Percentiles rank a stretch among this genome's conserved stretches.
Evolutionary conservation across 2,797 vertebrate genomes (phyloP).

Genomic region (Lepus oiostolus): DNA sequence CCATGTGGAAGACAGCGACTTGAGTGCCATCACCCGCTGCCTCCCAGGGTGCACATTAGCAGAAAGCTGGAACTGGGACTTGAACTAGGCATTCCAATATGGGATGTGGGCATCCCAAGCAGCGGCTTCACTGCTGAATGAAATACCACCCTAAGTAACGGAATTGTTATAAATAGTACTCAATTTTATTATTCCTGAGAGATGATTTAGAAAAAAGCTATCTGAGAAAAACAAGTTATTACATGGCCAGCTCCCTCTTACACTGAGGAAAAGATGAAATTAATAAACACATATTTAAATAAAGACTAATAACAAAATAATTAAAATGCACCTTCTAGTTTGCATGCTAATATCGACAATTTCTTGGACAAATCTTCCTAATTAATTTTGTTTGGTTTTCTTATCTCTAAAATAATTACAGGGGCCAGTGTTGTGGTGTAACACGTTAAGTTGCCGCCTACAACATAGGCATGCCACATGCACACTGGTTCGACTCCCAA

Average conservation of each 20-base stretch:
- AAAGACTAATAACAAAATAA: conserved; percentile 8
- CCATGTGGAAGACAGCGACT: too few species aligned
- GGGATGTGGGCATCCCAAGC: too few species aligned
- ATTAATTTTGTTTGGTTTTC: conserved; percentile 43
- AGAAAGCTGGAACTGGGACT: too few species aligned
- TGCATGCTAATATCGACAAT: not conserved
- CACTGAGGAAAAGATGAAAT: not conserved
- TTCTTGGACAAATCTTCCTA: conserved; percentile 26
- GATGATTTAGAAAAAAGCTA: conserved; percentile 27
- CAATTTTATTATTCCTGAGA: conserved; percentile 23
- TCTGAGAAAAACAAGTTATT: conserved; percentile 32
- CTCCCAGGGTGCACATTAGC: too few species aligned
- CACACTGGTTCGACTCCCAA: too few species aligned
- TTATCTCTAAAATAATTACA: conserved; percentile 4
- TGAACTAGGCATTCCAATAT: too few species aligned
- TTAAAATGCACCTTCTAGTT: conserved; percentile 22
- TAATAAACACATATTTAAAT: not conserved
- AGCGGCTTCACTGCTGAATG: too few species aligned
- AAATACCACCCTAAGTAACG: not conserved
- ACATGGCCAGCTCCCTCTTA: not conserved
- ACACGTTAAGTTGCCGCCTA: too few species aligned
- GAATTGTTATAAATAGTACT: conserved; percentile 28
- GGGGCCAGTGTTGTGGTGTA: not conserved
- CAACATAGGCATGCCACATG: too few species aligned
- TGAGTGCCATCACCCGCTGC: too few species aligned